These are phyloP conservation scores for Rana temporaria DNA, from an alignment of 2,113 vertebrate genomes.

Conservation along the genomic window DNA sequence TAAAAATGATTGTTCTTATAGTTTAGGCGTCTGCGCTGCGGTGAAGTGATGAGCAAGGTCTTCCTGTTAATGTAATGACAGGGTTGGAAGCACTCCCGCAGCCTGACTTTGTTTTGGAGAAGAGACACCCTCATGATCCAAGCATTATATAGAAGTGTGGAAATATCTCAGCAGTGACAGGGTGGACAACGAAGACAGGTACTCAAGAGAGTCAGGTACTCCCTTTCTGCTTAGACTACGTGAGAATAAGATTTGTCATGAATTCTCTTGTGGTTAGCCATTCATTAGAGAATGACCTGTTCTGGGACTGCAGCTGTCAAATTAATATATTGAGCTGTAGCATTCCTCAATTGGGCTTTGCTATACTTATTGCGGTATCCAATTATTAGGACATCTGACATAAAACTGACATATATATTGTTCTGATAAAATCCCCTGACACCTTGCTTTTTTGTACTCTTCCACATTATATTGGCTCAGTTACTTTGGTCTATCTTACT, in stretches of 20 bases:
- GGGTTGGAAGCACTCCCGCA: constrained; percentile 11
- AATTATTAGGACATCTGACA: constrained; percentile 5
- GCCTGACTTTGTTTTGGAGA: constrained; percentile 23
- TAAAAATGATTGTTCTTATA: constrained; percentile 37
- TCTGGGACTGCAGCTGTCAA: constrained; percentile 17
- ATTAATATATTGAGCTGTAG: constrained; percentile 29
- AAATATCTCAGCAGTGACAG: constrained; percentile 15
- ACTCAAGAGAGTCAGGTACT: constrained; percentile 16
- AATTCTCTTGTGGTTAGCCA: not conserved
- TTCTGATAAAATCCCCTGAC: not conserved
- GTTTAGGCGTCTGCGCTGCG: constrained; percentile 2
- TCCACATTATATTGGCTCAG: not conserved
- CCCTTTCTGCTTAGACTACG: not conserved
- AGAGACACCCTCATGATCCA: constrained; percentile 22
- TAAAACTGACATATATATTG: not conserved
- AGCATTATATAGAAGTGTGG: constrained; percentile 17
- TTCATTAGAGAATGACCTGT: constrained; percentile 29
- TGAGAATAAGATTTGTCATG: constrained; percentile 17
- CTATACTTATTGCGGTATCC: not conserved
- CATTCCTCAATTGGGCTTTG: not conserved
- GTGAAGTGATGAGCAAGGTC: constrained; percentile 15
- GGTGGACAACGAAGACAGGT: constrained; percentile 1
- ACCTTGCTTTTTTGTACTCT: not conserved
- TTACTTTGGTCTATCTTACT: not conserved
- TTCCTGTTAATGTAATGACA: constrained; percentile 37